Conservation (phyloP, 1,140 invertebrate genomes). For the Bombus confusus region DNA sequence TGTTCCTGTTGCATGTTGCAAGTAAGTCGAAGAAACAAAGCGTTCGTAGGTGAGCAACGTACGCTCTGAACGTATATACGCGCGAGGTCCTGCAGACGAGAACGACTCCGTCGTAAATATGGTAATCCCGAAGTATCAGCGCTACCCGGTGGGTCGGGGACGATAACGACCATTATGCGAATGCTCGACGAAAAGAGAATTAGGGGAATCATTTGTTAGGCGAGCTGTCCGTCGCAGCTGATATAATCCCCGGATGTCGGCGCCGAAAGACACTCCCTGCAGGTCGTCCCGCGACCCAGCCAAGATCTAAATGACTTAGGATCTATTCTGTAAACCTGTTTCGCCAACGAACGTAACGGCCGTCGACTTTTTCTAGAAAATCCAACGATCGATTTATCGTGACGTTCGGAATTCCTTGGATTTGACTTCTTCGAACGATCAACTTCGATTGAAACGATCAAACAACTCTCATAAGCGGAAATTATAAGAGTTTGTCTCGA, state of each 20-base stretch:
- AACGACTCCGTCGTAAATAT: constrained; percentile 75
- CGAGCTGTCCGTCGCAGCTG: constrained; percentile 79
- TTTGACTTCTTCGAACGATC: no score
- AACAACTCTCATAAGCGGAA: no score
- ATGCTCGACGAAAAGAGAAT: constrained; percentile 76
- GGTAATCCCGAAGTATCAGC: constrained; percentile 78
- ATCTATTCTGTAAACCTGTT: constrained; percentile 38
- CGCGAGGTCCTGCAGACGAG: constrained; percentile 15
- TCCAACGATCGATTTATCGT: background rate
- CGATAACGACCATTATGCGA: constrained; percentile 80
- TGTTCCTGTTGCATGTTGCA: background rate
- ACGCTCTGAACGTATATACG: background rate
- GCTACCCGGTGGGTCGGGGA: constrained; percentile 73
- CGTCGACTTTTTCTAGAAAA: no score
- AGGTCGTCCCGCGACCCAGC: constrained; percentile 18
- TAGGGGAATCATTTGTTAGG: constrained; percentile 80
- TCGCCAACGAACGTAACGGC: background rate
- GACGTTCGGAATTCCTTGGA: no score
- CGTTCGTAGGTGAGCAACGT: constrained; percentile 4
- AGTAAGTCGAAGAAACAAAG: background rate
- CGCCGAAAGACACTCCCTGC: constrained; percentile 55
- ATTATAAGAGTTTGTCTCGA: no score
- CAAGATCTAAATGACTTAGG: constrained; percentile 4
- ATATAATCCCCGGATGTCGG: constrained; percentile 65
- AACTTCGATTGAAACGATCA: no score